Evolutionary conservation across 1,140 invertebrate species (phyloP).

Genomic region (Drosophila novamexicana): DNA sequence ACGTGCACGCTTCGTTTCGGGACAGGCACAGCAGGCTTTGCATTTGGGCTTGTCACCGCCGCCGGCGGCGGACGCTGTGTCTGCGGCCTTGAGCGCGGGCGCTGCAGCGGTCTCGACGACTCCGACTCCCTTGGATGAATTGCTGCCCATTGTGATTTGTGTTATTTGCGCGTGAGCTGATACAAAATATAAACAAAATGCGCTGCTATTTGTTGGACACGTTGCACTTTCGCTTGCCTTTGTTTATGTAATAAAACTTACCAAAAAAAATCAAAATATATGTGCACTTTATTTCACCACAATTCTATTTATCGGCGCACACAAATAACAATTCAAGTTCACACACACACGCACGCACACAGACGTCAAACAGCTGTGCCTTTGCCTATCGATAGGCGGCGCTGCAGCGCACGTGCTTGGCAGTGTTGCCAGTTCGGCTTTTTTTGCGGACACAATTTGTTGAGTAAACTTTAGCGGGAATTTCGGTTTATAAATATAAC

Average conservation of each 20-base stretch:
- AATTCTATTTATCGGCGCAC: constrained; percentile 60
- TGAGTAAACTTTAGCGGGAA: too few species aligned
- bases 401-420: constrained; percentile 11
- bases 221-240: constrained; percentile 18
- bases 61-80: constrained; percentile 82
- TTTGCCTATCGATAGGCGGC: constrained; percentile 17
- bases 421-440: neutral
- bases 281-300: constrained; percentile 62
- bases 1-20: constrained; percentile 95
- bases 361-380: constrained; percentile 17
- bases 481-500: too few species aligned
- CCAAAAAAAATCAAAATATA: constrained; percentile 31
- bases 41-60: constrained; percentile 87
- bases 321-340: constrained; percentile 51
- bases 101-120: constrained; percentile 65
- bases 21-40: constrained; percentile 99
- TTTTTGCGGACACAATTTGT: neutral
- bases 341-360: constrained; percentile 39
- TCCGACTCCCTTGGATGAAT: constrained; percentile 73
- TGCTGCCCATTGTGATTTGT: constrained; percentile 56
- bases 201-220: neutral
- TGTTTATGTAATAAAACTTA: constrained; percentile 75
- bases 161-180: constrained; percentile 1
- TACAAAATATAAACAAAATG: neutral
- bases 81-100: constrained; percentile 72